A percentile compares a stretch with the other conserved stretches of the same genome.
Conservation (phyloP, 2,888 invertebrate genomes). For the Seladonia tumulorum region DNA sequence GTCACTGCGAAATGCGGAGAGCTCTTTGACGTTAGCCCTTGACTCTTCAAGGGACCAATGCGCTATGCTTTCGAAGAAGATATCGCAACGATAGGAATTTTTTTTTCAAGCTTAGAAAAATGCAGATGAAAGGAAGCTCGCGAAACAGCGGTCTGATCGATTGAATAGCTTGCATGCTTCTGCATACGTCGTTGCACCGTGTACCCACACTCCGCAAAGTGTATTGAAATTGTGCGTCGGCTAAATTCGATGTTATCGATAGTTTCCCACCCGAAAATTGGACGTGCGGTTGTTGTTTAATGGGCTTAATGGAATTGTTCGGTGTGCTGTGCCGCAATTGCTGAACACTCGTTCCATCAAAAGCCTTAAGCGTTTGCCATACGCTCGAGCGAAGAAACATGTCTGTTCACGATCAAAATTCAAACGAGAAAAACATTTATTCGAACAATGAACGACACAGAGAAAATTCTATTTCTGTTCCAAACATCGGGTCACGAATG, state of each 20-base stretch:
- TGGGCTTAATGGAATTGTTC: not conserved
- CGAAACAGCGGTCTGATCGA: not conserved
- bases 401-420: too few relatives aligned
- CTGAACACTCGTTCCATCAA: not conserved
- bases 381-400: not conserved
- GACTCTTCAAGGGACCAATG: too few relatives aligned
- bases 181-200: not conserved
- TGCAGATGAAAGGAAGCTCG: not conserved
- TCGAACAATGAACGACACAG: not conserved
- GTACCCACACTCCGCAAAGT: not conserved
- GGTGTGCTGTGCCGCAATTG: not conserved
- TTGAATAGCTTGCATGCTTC: not conserved
- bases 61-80: not conserved
- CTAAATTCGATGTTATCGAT: not conserved
- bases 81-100: not conserved
- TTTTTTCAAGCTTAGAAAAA: not conserved
- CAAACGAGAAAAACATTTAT: not conserved
- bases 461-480: too few relatives aligned
- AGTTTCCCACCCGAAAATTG: not conserved
- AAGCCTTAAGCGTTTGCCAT: not conserved
- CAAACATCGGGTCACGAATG: too few relatives aligned
- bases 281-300: not conserved
- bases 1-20: not conserved
- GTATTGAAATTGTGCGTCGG: not conserved
- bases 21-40: too few relatives aligned